Conservation (phyloP, 2,888 invertebrate species). For the Polylopha cassiicola region DNA sequence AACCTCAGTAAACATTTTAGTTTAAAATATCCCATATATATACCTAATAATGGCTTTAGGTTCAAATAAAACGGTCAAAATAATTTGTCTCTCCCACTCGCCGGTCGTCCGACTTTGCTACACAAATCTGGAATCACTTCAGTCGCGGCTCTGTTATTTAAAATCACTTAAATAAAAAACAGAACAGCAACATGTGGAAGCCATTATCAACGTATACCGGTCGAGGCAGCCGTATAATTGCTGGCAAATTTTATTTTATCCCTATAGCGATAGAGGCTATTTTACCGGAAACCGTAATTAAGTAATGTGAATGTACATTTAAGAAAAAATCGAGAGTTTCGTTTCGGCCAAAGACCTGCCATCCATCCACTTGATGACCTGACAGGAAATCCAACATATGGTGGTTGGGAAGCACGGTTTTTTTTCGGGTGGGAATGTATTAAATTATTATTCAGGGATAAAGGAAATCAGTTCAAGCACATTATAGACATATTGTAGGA, state of each 20-base stretch:
- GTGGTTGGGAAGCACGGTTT: slow-evolving; percentile 41
- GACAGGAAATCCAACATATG: slow-evolving; percentile 51
- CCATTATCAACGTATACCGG: slow-evolving; percentile 22
- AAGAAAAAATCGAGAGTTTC: slow-evolving; percentile 33
- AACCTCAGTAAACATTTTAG: slow-evolving; percentile 10
- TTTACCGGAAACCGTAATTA: slow-evolving; percentile 8
- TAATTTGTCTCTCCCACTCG: slow-evolving; percentile 1
- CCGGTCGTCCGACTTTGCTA: slow-evolving; percentile 6
- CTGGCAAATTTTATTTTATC: slow-evolving; percentile 14
- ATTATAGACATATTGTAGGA: too few species aligned
- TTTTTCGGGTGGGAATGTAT: too few species aligned
- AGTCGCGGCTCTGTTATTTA: slow-evolving; percentile 19
- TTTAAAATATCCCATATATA: slow-evolving; percentile 7
- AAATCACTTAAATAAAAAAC: slow-evolving; percentile 22
- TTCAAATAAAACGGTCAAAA: neutral
- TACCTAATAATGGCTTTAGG: neutral
- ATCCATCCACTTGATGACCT: slow-evolving; percentile 40
- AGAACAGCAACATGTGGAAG: slow-evolving; percentile 29
- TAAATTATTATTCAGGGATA: too few species aligned
- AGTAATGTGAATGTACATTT: slow-evolving; percentile 5
- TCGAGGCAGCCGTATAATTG: slow-evolving; percentile 19
- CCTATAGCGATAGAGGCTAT: slow-evolving; percentile 16
- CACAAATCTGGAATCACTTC: slow-evolving; percentile 23
- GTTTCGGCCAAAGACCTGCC: slow-evolving; percentile 31
- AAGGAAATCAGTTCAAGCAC: too few species aligned